Base-by-base conservation (phyloP, 2,888 invertebrate genomes). In the Plutella xylostella region DNA sequence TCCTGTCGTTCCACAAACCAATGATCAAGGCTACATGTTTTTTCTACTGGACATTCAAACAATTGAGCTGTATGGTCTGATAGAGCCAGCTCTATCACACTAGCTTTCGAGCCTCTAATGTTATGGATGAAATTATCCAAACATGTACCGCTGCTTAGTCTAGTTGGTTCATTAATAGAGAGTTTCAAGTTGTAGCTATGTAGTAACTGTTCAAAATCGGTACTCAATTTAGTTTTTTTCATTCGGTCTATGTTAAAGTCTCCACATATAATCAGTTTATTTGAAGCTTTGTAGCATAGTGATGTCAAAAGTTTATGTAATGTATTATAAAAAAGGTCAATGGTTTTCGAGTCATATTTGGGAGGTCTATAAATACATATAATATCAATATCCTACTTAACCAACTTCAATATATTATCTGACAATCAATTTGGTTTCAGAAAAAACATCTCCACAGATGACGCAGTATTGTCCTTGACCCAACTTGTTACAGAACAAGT, bases 1-100 rank as follows among this genome's bases (percentile, higher is more conserved):
- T 48, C 46, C 18, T 45, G 12, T 28, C 18, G 35, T 4, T 5
- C 4, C 6, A 22, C 22, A 15, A n/a, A 43, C 45, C 45, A 46
- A n/a, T 25, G 19, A 17, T 15, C 9, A 6, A 45, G 1, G 1
- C 21, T 30, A 19, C 33, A 38, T 1, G 5, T 33, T 43, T 43
- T 45, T 19, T 45, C 45, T 5, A 44, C 30, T 5, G 45, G 47
- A 11, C 12, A 40, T 35, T 18, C n/a, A 1, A 47, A 14, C 4
- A 45, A 12, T 34, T 50, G 50, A 12, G 46, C 48, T 7, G 50
- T 43, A 35, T 50, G 50, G 22, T 48, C 50, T 1, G 50, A 50
- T 9, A 48, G 2, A 3, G 28, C 28, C 25, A 45, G 31, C 5
- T 49, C 46, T 2, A 30, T 2, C 2, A 49, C 18, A 12, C 45